phyloP scores from a whole-genome alignment of 64 coral and sea anemone genomes.

The Porites lutea region DNA sequence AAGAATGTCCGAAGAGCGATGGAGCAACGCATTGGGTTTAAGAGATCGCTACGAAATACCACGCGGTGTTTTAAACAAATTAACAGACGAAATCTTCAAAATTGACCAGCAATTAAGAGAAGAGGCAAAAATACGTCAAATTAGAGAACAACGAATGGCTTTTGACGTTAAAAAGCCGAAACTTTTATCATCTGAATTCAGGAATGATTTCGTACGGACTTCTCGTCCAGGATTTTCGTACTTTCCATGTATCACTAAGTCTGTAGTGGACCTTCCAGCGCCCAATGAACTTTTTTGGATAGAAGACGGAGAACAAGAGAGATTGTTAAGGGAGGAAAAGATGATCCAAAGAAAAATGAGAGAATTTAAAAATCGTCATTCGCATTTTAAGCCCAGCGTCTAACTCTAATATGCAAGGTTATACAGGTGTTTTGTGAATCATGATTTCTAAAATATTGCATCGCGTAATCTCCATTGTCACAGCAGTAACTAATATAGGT shows the following conservation, averaged over 20 bases:
- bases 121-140: not conserved
- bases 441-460: no score
- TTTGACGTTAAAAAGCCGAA: not conserved
- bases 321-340: conserved; percentile 5
- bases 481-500: no score
- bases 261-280: not conserved
- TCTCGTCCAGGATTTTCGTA: not conserved
- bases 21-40: conserved; percentile 5
- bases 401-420: not conserved
- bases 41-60: conserved; percentile 32
- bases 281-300: not conserved
- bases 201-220: not conserved
- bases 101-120: conserved; percentile 18
- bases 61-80: conserved; percentile 19
- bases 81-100: conserved; percentile 2
- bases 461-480: no score
- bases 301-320: not conserved
- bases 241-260: not conserved
- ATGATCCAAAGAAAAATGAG: conserved; percentile 28
- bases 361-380: conserved; percentile 40
- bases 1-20: not conserved
- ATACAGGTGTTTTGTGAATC: no score
- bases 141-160: conserved; percentile 7
- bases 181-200: not conserved
- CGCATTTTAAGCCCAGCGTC: not conserved